These are phyloP conservation scores for Gambusia affinis DNA, from an alignment of 2,113 vertebrate genomes.

Conservation along the genomic window DNA sequence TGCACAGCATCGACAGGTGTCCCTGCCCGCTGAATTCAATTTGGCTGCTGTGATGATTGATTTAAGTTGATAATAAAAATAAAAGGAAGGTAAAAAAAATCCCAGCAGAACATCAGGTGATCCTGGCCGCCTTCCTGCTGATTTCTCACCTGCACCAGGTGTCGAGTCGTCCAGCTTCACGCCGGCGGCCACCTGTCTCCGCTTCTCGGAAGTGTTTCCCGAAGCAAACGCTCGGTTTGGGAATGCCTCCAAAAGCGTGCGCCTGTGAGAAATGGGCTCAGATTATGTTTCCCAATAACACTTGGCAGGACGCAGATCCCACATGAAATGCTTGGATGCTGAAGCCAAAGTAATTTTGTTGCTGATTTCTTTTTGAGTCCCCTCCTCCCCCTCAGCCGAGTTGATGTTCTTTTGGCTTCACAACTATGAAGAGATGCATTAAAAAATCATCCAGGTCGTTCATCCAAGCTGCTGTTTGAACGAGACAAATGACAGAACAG, in stretches of 20 bases:
- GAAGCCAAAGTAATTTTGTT: slow-evolving; percentile 59
- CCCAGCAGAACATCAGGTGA: slow-evolving; percentile 37
- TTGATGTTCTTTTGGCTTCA: slow-evolving; percentile 27
- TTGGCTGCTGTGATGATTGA: slow-evolving; percentile 47
- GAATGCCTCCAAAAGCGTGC: slow-evolving; percentile 41
- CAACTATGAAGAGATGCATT: slow-evolving; percentile 11
- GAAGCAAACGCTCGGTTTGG: slow-evolving; percentile 29
- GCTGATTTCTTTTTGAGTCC: slow-evolving; percentile 47
- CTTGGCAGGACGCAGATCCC: slow-evolving; percentile 54
- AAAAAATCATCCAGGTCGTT: slow-evolving; percentile 5
- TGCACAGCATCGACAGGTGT: slow-evolving; percentile 52
- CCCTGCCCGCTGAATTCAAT: slow-evolving; percentile 41
- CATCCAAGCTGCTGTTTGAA: slow-evolving; percentile 26
- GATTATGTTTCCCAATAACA: slow-evolving; percentile 63
- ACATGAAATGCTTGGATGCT: slow-evolving; percentile 40
- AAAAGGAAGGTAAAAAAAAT: neutral
- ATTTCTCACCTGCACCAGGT: slow-evolving; percentile 43
- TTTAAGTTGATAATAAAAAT: slow-evolving; percentile 30
- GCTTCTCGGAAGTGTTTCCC: slow-evolving; percentile 40
- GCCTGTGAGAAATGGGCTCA: slow-evolving; percentile 26
- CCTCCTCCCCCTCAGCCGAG: slow-evolving; percentile 13
- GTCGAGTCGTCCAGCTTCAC: slow-evolving; percentile 34
- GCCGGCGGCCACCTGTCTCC: slow-evolving; percentile 60
- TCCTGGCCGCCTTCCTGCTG: slow-evolving; percentile 52
- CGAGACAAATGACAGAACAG: slow-evolving; percentile 24